Evolutionary conservation across 2,797 vertebrate species (phyloP).

Genomic region (Typhlichthys subterraneus): DNA sequence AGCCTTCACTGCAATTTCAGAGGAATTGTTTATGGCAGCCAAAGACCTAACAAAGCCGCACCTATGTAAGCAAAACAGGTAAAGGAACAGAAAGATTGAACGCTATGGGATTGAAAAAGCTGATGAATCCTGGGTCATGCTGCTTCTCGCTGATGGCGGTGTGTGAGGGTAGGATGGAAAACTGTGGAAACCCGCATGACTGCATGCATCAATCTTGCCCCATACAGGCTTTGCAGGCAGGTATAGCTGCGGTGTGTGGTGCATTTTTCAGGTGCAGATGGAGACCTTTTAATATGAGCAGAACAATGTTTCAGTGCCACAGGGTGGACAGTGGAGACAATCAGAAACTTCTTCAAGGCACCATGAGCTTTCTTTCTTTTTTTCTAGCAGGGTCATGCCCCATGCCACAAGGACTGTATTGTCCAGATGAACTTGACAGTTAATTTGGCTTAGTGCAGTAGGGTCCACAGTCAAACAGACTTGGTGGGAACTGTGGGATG

Average conservation of each 20-base stretch:
- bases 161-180: constrained; percentile 31
- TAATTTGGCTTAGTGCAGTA: constrained; percentile 44
- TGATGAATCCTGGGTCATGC: constrained; percentile 40
- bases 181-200: constrained; percentile 42
- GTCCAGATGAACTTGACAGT: constrained; percentile 50
- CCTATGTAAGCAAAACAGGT: constrained; percentile 16
- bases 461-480: constrained; percentile 53
- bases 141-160: constrained; percentile 44
- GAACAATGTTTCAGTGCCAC: constrained; percentile 48
- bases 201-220: constrained; percentile 59
- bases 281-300: constrained; percentile 50
- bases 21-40: constrained; percentile 1
- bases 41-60: constrained; percentile 10
- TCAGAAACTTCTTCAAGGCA: constrained; percentile 49
- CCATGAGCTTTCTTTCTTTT: constrained; percentile 14
- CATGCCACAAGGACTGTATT: constrained; percentile 46
- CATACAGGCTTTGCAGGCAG: constrained; percentile 24
- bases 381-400: constrained; percentile 45
- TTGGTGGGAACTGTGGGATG: constrained; percentile 60
- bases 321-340: constrained; percentile 43
- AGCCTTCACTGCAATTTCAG: background rate
- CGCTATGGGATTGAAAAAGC: constrained; percentile 43
- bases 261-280: constrained; percentile 33
- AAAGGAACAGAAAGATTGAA: constrained; percentile 27
- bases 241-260: constrained; percentile 10